Evolutionary conservation across 1,140 invertebrate genomes (phyloP), one percentile per base, ranked within the genome.

Genomic region (Drosophila virilis): DNA sequence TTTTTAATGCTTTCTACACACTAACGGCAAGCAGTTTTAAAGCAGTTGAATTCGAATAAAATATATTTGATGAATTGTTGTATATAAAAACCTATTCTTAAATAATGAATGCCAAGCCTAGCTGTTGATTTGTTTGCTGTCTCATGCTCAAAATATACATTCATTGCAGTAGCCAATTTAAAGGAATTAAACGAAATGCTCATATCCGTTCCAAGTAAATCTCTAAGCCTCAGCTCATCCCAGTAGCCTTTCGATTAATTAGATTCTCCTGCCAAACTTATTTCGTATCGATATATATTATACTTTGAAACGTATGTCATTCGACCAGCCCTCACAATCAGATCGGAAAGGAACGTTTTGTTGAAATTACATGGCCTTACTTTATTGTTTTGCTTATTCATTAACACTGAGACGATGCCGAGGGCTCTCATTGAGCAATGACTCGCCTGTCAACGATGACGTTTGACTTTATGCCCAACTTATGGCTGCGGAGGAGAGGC

Each of bases 381-480:
- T 68, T 79, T 50, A 72, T 76, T 74, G 66, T 83, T 72, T 83
- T 71, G 83, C 69, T 54, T 86, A 74, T 83, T 86, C 83, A 86
- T 86, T 86, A 88, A 71, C 62, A 67, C 62, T 50, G 67, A 52
- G 22, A 33, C 59, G 37, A 15, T 17, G 13, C 15, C 8, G 37
- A 48, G 40, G 40, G 50, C 46, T 33, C 68, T 55, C 68, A 66
- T 55, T 75, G 62, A 59, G 71, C 73, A 86, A 86, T 83, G 84
- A 86, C 83, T 60, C 45, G 62, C 65, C 84, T 88, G 79, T 83
- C 83, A 83, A 52, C 84, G 67, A 88, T 88, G 83, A 88, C 83
- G 51, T 82, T 86, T 86, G 76, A 68, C 72, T 86, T 84, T 86
- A 70, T 77, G 71, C 40, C 28, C 15, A 58, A 43, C 22, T 28